These are phyloP conservation scores for Peromyscus maniculatus DNA, from an alignment of 2,113 vertebrate genomes.

Conservation along the genomic window DNA sequence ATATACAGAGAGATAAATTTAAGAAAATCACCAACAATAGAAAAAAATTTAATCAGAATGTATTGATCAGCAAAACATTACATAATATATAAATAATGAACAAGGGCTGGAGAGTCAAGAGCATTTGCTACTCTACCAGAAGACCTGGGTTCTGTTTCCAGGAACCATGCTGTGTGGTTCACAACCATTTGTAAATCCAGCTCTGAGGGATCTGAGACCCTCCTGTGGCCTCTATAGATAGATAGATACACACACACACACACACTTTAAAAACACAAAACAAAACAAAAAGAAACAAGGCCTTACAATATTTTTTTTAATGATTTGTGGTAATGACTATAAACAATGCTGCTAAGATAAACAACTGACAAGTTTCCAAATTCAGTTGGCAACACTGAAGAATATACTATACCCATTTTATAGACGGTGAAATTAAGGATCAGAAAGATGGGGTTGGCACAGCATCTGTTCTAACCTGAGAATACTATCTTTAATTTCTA, in stretches of 20 bases:
- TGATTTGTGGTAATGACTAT: neutral
- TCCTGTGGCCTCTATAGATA: neutral
- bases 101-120: neutral
- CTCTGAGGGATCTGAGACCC: neutral
- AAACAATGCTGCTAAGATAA: constrained; percentile 39
- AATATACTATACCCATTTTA: neutral
- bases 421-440: neutral
- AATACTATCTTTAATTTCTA: neutral
- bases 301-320: constrained; percentile 32
- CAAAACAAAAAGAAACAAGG: neutral
- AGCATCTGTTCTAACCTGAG: neutral
- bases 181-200: neutral
- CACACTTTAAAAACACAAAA: neutral
- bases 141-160: neutral
- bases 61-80: neutral
- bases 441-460: neutral
- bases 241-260: neutral
- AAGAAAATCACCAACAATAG: neutral
- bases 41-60: neutral
- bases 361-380: neutral
- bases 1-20: neutral
- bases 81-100: neutral
- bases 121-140: neutral
- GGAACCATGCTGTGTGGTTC: neutral
- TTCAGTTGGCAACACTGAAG: neutral